phyloP scores from a whole-genome alignment of 1,140 invertebrate genomes.

The Coenobita brevimanus region DNA sequence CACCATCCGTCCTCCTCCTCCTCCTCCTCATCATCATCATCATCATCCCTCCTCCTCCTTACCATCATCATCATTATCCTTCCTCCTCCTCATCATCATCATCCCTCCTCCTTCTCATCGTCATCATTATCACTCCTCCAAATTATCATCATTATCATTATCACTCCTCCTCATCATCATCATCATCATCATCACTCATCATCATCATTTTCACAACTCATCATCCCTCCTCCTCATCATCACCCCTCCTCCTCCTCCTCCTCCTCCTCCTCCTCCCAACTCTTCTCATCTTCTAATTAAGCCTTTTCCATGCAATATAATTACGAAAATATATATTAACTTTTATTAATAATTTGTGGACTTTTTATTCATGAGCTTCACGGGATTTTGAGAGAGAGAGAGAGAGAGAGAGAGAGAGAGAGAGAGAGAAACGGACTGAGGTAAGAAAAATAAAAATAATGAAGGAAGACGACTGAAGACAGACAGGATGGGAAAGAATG shows the following conservation, averaged over 20 bases:
- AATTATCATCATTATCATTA: neutral
- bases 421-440: conserved; percentile 2
- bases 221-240: no score
- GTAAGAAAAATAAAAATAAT: neutral
- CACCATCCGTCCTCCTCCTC: neutral
- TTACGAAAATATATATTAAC: neutral
- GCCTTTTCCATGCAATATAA: neutral
- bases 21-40: neutral
- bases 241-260: neutral
- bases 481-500: neutral
- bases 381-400: neutral
- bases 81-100: no score
- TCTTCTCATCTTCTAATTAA: neutral
- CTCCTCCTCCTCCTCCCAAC: neutral
- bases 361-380: neutral
- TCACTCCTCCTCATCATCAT: neutral
- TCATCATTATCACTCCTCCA: neutral
- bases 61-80: neutral
- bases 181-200: neutral
- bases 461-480: neutral
- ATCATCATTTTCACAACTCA: neutral
- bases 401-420: conserved; percentile 24
- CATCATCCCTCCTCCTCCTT: neutral
- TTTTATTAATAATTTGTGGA: neutral
- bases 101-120: neutral